A percentile compares a stretch with the other conserved stretches of the same genome.
Conservation (phyloP, 2,888 invertebrate species). For the Trissoscelio sp. region DNA sequence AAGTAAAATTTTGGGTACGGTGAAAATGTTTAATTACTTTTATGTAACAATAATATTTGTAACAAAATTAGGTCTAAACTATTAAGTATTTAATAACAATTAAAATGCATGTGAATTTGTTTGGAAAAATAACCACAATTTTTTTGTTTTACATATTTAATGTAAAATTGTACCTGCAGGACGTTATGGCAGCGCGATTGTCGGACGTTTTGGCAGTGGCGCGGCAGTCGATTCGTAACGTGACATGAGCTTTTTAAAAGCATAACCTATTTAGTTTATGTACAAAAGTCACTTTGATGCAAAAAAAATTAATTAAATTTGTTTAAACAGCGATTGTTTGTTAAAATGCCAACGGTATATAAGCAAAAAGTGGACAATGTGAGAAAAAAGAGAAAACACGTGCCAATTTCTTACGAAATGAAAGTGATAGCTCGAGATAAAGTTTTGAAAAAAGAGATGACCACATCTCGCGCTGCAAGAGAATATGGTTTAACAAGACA, state of each 20-base stretch:
- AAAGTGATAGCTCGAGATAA: slow-evolving; percentile 4
- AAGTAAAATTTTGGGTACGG: slow-evolving; percentile 6
- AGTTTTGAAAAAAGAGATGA: not conserved
- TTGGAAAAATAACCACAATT: not conserved
- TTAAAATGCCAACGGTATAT: slow-evolving; percentile 19
- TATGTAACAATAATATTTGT: slow-evolving; percentile 6
- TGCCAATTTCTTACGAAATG: slow-evolving; percentile 9
- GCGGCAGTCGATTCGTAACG: not conserved
- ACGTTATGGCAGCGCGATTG: slow-evolving; percentile 6
- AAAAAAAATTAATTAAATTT: not conserved
- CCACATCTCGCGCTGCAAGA: slow-evolving; percentile 5
- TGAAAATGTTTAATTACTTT: slow-evolving; percentile 12
- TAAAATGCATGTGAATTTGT: not conserved
- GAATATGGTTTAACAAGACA: slow-evolving; percentile 13
- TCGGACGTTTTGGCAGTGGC: slow-evolving; percentile 18
- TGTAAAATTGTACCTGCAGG: slow-evolving; percentile 10
- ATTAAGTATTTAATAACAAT: not conserved
- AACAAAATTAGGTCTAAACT: not conserved
- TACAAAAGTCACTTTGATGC: no score
- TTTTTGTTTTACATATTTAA: slow-evolving; percentile 2
- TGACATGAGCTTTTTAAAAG: no score
- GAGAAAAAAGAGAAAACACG: slow-evolving; percentile 8
- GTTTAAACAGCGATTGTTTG: not conserved
- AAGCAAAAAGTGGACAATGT: slow-evolving; percentile 8
- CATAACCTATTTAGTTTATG: no score